These are phyloP conservation scores for Whitmania pigra DNA, from an alignment of 1,140 invertebrate species.

Conservation along the genomic window DNA sequence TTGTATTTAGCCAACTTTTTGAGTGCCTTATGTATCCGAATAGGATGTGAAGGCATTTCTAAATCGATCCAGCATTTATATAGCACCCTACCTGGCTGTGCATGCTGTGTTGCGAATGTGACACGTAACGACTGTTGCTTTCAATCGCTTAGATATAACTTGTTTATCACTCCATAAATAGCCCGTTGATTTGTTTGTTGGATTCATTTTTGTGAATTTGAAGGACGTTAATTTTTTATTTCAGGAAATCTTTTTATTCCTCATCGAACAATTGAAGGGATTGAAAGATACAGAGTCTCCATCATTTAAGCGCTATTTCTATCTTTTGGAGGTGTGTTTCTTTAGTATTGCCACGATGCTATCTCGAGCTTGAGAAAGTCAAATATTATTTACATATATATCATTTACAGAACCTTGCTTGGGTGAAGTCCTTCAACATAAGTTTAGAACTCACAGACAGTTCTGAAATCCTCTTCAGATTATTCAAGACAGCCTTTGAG, in stretches of 20 bases:
- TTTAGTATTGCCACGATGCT: background rate
- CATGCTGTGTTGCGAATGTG: too few species aligned
- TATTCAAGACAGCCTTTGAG: slow-evolving; percentile 89
- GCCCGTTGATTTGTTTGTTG: too few species aligned
- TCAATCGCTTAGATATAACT: too few species aligned
- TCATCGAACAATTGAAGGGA: slow-evolving; percentile 84
- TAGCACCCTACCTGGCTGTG: too few species aligned
- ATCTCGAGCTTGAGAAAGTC: background rate
- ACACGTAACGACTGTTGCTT: too few species aligned
- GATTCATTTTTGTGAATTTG: too few species aligned
- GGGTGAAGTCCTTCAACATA: slow-evolving; percentile 97
- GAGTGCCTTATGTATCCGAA: too few species aligned
- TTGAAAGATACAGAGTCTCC: slow-evolving; percentile 90
- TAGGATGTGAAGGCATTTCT: too few species aligned
- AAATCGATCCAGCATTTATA: too few species aligned
- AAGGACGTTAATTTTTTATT: background rate
- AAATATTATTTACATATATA: slow-evolving; percentile 11
- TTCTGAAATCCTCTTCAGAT: slow-evolving; percentile 84
- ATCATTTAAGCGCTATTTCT: slow-evolving; percentile 94
- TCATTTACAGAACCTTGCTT: slow-evolving; percentile 77
- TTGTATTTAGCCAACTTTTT: too few species aligned
- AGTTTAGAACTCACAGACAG: slow-evolving; percentile 94
- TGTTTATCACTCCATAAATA: too few species aligned
- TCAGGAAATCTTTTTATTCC: slow-evolving; percentile 82
- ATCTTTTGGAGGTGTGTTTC: slow-evolving; percentile 47